These are phyloP conservation scores for Empidonax traillii DNA, from an alignment of 2,113 vertebrate species.

Conservation along the genomic window DNA sequence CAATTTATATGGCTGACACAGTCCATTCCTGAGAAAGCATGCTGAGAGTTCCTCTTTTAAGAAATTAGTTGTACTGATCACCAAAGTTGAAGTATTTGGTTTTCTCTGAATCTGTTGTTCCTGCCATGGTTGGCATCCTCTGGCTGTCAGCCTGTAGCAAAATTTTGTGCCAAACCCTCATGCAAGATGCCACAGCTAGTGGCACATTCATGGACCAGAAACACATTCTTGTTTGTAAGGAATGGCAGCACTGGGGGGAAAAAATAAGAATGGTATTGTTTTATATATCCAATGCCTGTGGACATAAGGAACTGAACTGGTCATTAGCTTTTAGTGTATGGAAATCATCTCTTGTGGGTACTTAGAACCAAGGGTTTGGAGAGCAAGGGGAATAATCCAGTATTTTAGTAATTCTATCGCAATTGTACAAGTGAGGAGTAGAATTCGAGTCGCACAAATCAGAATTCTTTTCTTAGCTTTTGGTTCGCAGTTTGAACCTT, in stretches of 20 bases:
- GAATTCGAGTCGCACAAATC: not conserved
- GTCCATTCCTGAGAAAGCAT: not conserved
- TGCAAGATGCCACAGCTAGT: not conserved
- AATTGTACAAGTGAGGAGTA: not conserved
- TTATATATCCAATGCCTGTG: not conserved
- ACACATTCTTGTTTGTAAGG: not conserved
- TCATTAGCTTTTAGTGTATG: not conserved
- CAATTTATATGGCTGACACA: not conserved
- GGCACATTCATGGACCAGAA: not conserved
- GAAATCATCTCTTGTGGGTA: not conserved
- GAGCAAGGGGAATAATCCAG: accelerated
- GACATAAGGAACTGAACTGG: not conserved
- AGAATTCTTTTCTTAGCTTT: not conserved
- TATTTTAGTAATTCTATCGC: not conserved
- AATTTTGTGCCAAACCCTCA: not conserved
- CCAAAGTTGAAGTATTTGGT: not conserved
- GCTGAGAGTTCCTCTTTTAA: not conserved
- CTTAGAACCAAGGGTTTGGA: not conserved
- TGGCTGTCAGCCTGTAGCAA: not conserved
- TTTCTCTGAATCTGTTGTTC: not conserved
- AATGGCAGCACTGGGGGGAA: not conserved
- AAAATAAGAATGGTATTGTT: not conserved
- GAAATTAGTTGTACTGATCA: not conserved
- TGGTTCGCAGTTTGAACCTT: not conserved
- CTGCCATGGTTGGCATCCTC: not conserved